A percentile compares a stretch with the other conserved stretches of the same genome.
Evolutionary conservation across 2,113 vertebrate species (phyloP).

Genomic region (Oryctolagus cuniculus): DNA sequence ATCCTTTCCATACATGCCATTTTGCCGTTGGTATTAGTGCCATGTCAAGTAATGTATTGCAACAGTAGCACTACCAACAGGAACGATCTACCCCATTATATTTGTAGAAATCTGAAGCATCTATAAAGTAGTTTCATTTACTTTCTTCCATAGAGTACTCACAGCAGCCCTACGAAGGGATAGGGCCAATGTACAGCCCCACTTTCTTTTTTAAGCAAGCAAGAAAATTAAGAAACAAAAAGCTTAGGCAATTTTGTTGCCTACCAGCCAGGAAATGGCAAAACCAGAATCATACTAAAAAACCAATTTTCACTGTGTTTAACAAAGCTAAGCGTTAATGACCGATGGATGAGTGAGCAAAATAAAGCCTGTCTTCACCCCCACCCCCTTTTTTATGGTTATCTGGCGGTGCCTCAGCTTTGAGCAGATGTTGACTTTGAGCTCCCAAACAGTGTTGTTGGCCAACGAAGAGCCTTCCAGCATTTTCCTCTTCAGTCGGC

Average conservation of each 20-base stretch:
- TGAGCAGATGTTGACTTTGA: constrained; percentile 75
- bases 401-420: constrained; percentile 61
- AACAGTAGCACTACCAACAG: background rate
- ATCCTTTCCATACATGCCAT: background rate
- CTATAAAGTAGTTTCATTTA: constrained; percentile 10
- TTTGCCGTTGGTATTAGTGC: background rate
- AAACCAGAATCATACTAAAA: constrained; percentile 50
- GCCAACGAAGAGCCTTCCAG: constrained; percentile 38
- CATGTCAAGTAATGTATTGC: background rate
- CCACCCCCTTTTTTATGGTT: constrained; percentile 58
- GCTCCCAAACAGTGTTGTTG: constrained; percentile 46
- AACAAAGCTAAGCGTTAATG: constrained; percentile 63
- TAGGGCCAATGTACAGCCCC: background rate
- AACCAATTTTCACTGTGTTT: constrained; percentile 64
- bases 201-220: constrained; percentile 44
- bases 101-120: background rate
- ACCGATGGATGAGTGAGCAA: constrained; percentile 32
- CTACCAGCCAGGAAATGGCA: constrained; percentile 46
- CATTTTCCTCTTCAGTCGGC: constrained; percentile 6
- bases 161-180: background rate
- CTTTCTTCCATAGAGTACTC: background rate
- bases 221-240: background rate
- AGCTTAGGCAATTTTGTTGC: background rate
- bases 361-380: constrained; percentile 61
- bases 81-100: background rate